These are phyloP conservation scores for Oxycera nigricornis DNA, from an alignment of 2,888 invertebrate genomes.

Conservation along the genomic window DNA sequence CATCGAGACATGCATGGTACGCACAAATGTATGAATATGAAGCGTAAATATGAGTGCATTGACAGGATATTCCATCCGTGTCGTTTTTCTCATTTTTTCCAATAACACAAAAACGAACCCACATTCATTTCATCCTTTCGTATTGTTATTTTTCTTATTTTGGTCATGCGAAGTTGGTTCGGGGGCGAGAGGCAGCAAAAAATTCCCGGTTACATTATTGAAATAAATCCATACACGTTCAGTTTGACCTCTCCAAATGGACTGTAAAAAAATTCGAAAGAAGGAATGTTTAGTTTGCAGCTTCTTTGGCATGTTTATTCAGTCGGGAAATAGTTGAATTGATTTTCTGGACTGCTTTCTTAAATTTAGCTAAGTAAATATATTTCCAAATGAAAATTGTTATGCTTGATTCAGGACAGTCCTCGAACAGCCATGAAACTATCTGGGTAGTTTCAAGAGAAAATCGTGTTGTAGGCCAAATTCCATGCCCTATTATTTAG, in stretches of 20 bases:
- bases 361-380: too few species aligned
- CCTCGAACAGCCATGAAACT: too few species aligned
- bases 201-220: slow-evolving; percentile 13
- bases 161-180: background rate
- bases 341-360: background rate
- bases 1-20: background rate
- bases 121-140: background rate
- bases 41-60: slow-evolving; percentile 3
- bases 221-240: slow-evolving; percentile 28
- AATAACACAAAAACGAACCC: background rate
- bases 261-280: background rate
- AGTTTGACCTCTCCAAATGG: background rate
- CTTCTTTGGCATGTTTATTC: background rate
- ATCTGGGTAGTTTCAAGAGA: too few species aligned
- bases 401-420: too few species aligned
- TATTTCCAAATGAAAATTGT: too few species aligned
- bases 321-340: background rate
- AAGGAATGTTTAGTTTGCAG: background rate
- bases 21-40: background rate
- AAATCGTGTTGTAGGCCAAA: too few species aligned
- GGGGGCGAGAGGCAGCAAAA: background rate
- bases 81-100: background rate
- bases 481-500: too few species aligned
- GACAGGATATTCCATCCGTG: background rate
- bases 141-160: slow-evolving; percentile 8